Conservation (phyloP, 2,797 vertebrate species). For the Distichodus sexfasciatus region DNA sequence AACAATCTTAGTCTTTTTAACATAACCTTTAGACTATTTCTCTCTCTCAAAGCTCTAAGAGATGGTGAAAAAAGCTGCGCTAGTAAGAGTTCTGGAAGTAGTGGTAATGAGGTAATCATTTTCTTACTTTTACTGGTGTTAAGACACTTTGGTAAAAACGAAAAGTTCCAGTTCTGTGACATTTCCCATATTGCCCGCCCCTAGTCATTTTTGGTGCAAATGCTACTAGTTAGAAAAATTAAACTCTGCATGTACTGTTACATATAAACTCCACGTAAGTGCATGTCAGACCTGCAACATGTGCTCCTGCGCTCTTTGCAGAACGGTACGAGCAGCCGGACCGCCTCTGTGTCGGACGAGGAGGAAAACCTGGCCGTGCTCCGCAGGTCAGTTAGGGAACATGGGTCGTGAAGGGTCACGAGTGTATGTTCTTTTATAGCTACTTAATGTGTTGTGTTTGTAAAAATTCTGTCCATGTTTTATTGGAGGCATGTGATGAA, state of each 20-base stretch:
- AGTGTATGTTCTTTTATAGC: background rate
- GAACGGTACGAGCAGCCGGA: slow-evolving; percentile 72
- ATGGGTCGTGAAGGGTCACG: background rate
- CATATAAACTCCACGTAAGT: background rate
- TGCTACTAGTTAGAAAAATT: too few species aligned
- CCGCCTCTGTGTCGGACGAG: slow-evolving; percentile 84
- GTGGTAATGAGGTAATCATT: slow-evolving; percentile 37
- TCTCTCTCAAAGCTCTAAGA: slow-evolving; percentile 36
- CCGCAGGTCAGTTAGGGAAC: slow-evolving; percentile 77
- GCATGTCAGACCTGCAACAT: background rate
- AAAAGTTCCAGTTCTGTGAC: too few species aligned
- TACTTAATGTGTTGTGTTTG: slow-evolving; percentile 9
- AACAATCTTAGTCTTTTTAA: slow-evolving; percentile 17
- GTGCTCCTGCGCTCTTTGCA: slow-evolving; percentile 62
- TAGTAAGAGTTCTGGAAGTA: slow-evolving; percentile 17
- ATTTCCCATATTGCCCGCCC: too few species aligned
- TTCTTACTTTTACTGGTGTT: background rate
- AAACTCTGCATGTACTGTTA: too few species aligned
- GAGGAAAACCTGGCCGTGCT: slow-evolving; percentile 93
- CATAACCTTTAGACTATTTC: background rate
- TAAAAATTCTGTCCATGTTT: too few species aligned
- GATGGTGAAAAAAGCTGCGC: slow-evolving; percentile 25
- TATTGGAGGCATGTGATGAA: slow-evolving; percentile 92
- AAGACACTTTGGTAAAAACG: too few species aligned
- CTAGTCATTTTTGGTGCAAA: too few species aligned